Percentiles rank a stretch among this genome's conserved stretches.
Conservation (phyloP, 2,797 vertebrate species). For the Betta splendens region DNA sequence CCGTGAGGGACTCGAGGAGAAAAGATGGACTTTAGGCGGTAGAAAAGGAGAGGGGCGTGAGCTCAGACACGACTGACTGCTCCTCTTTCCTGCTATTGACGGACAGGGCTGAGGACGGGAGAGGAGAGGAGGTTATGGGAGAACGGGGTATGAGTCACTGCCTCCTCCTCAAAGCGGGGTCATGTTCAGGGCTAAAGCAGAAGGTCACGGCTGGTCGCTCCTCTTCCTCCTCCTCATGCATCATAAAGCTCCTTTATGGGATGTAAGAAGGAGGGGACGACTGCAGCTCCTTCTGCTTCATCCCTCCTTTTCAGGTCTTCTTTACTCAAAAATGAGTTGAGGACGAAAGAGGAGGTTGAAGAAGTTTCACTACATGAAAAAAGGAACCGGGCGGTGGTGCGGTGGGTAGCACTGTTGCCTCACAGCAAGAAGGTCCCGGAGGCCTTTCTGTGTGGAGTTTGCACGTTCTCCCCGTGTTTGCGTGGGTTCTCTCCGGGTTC, state of each 20-base stretch:
- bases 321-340: slow-evolving; percentile 33
- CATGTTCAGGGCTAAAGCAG: slow-evolving; percentile 70
- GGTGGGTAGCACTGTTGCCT: too few relatives aligned
- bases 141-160: slow-evolving; percentile 46
- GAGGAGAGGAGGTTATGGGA: slow-evolving; percentile 27
- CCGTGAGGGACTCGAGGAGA: slow-evolving; percentile 36
- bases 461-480: too few relatives aligned
- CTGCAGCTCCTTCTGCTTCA: slow-evolving; percentile 30
- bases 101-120: slow-evolving; percentile 18
- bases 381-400: too few relatives aligned
- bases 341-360: not conserved
- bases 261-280: slow-evolving; percentile 12
- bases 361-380: slow-evolving; percentile 8
- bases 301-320: slow-evolving; percentile 19
- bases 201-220: slow-evolving; percentile 62
- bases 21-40: slow-evolving; percentile 41
- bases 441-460: too few relatives aligned
- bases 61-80: slow-evolving; percentile 68
- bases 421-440: too few relatives aligned
- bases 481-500: too few relatives aligned
- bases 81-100: slow-evolving; percentile 59
- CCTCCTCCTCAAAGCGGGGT: slow-evolving; percentile 51
- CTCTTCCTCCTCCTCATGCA: slow-evolving; percentile 41
- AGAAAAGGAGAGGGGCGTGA: slow-evolving; percentile 59
- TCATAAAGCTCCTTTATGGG: slow-evolving; percentile 16